Evolutionary conservation across 2,113 vertebrate species (phyloP).

Genomic region (Gallinago jamesoni): DNA sequence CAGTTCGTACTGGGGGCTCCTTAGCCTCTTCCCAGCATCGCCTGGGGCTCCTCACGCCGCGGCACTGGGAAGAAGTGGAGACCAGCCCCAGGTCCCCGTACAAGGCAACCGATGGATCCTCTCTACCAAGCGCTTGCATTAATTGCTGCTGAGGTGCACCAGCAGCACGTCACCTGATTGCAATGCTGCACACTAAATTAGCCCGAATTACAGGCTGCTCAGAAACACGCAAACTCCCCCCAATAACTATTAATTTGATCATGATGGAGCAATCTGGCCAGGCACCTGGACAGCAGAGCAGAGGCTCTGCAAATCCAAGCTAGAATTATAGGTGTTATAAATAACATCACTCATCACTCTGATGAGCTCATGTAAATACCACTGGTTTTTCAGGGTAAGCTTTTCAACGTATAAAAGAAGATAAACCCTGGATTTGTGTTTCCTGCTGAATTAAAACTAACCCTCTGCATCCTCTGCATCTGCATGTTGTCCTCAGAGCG

Average conservation of each 20-base stretch:
- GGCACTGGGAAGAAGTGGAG: neutral
- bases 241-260: neutral
- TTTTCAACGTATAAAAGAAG: neutral
- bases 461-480: neutral
- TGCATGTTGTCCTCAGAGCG: neutral
- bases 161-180: neutral
- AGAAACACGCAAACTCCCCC: neutral
- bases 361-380: neutral
- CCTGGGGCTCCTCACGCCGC: accelerated
- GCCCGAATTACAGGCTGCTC: neutral
- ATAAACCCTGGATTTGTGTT: neutral
- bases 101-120: neutral
- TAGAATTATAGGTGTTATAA: neutral
- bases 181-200: accelerated
- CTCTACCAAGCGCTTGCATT: neutral
- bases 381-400: neutral
- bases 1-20: neutral
- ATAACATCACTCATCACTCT: neutral
- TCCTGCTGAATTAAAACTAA: neutral
- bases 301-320: neutral
- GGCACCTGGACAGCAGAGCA: neutral
- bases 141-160: neutral
- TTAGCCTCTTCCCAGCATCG: neutral
- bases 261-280: neutral
- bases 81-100: accelerated